Percentiles rank a stretch among this genome's conserved stretches.
Conservation (phyloP, 2,797 vertebrate genomes). For the Dromococcyx pavoninus region DNA sequence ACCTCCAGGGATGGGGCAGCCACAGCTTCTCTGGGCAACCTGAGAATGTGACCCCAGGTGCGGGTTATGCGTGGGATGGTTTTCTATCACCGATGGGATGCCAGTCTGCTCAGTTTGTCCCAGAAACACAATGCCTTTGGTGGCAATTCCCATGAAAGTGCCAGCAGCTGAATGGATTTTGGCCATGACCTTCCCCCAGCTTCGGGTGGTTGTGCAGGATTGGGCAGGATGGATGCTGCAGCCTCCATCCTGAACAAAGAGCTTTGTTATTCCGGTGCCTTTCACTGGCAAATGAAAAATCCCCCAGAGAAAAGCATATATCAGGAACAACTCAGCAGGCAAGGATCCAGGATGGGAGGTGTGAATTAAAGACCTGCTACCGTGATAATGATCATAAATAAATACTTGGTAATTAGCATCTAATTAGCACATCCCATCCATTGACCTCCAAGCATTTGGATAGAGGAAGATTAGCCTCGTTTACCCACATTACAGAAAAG, state of each 20-base stretch:
- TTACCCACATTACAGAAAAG: neutral
- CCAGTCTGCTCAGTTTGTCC: neutral
- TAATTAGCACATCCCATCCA: slow-evolving; percentile 47
- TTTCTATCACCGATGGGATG: neutral
- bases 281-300: neutral
- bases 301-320: slow-evolving; percentile 7
- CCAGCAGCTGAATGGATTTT: neutral
- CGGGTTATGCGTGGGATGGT: rapidly evolving
- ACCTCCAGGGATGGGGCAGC: too few species aligned
- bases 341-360: slow-evolving; percentile 41
- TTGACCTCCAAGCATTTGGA: slow-evolving; percentile 42
- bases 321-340: neutral
- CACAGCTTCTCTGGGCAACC: too few species aligned
- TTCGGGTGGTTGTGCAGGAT: neutral
- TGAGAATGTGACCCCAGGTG: neutral
- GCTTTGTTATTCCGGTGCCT: neutral
- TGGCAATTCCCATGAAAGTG: neutral
- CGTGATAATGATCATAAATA: slow-evolving; percentile 56
- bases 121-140: neutral
- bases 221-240: neutral
- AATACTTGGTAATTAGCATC: slow-evolving; percentile 48
- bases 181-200: neutral
- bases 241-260: neutral
- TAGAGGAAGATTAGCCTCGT: neutral
- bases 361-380: slow-evolving; percentile 51